These are phyloP conservation scores for Cecropterus lyciades DNA, from an alignment of 1,140 invertebrate species.

Conservation along the genomic window DNA sequence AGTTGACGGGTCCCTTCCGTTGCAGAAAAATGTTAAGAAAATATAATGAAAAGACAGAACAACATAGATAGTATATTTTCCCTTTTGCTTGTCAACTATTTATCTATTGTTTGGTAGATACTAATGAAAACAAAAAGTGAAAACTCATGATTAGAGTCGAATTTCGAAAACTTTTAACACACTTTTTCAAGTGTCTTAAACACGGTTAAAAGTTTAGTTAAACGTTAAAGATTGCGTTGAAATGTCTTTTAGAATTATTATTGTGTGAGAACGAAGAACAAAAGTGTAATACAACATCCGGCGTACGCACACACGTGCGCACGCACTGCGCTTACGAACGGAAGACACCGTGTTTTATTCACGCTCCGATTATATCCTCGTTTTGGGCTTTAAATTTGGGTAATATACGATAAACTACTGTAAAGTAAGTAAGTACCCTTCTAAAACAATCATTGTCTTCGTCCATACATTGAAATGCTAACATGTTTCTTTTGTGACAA, in stretches of 20 bases:
- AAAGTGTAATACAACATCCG: conserved; percentile 14
- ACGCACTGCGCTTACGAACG: conserved; percentile 10
- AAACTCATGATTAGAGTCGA: too few species aligned
- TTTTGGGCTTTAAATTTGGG: not conserved
- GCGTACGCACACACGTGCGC: conserved; percentile 1
- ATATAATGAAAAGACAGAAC: too few species aligned
- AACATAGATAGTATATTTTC: too few species aligned
- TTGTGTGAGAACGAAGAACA: conserved; percentile 14
- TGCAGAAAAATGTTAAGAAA: not conserved
- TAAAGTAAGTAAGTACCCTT: too few species aligned
- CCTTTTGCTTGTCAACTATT: too few species aligned
- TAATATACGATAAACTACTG: conserved; percentile 3
- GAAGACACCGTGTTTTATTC: conserved; percentile 24
- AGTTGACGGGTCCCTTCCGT: conserved; percentile 10
- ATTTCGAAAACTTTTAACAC: too few species aligned
- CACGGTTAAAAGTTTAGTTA: too few species aligned
- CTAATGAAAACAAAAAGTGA: too few species aligned
- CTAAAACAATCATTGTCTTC: too few species aligned
- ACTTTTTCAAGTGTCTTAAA: not conserved
- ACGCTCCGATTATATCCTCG: conserved; percentile 25
- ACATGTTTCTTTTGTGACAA: too few species aligned
- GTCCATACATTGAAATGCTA: too few species aligned
- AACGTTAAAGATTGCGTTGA: not conserved
- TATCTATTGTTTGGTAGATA: too few species aligned
- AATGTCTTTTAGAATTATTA: conserved; percentile 2